A percentile compares a stretch with the other conserved stretches of the same genome.
phyloP scores from a whole-genome alignment of 2,113 vertebrate genomes.

The Cebus imitator region DNA sequence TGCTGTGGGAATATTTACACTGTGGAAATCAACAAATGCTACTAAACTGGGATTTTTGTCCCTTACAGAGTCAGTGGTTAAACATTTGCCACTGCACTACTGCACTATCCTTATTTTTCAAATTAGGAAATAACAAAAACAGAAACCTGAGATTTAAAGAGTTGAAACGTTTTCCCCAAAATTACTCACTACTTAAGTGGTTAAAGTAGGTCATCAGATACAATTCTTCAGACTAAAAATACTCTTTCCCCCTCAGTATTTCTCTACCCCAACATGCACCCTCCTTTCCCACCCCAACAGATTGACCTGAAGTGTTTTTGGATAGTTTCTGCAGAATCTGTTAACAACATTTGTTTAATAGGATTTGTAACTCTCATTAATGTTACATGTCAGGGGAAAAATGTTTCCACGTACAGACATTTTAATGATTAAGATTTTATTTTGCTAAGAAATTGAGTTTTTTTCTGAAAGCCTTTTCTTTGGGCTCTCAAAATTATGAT shows the following conservation, averaged over 20 bases:
- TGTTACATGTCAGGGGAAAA: neutral
- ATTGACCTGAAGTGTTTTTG: neutral
- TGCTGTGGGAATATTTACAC: neutral
- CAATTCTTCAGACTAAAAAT: neutral
- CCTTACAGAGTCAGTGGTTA: neutral
- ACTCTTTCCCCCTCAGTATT: neutral
- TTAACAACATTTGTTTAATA: neutral
- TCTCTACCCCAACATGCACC: neutral
- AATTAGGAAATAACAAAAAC: neutral
- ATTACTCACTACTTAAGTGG: neutral
- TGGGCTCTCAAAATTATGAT: neutral
- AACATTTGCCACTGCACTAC: neutral
- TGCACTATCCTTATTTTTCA: neutral
- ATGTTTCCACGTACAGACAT: neutral
- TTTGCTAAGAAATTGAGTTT: neutral
- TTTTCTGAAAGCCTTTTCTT: neutral
- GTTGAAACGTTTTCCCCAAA: neutral
- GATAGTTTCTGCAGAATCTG: neutral
- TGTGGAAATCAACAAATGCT: neutral
- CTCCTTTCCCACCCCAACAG: neutral
- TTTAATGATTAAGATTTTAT: neutral
- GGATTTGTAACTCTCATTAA: neutral
- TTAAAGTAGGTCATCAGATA: neutral
- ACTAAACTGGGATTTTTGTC: neutral
- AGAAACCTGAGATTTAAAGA: neutral